phyloP scores from a whole-genome alignment of 1,140 invertebrate genomes.

The Stratiolaelaps scimitus region DNA sequence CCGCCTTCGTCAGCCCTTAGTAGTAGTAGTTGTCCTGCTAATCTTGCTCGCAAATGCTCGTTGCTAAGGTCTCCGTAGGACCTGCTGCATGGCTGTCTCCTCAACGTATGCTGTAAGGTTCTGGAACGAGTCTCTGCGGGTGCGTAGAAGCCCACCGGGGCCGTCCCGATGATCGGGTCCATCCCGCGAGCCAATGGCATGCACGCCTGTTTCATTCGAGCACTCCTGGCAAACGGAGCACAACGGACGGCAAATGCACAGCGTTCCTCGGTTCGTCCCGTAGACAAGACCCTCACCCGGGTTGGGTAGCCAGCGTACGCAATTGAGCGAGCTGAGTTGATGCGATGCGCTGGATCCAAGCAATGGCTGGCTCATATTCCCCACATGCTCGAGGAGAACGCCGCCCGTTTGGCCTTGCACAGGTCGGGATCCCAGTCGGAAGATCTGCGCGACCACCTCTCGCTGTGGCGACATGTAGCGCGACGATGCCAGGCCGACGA shows the following conservation, averaged over 20 bases:
- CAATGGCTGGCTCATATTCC: slow-evolving; percentile 50
- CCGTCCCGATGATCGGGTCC: no score
- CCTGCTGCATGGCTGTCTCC: no score
- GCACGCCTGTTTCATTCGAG: not conserved
- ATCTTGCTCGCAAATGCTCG: no score
- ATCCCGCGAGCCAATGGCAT: no score
- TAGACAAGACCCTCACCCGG: slow-evolving; percentile 69
- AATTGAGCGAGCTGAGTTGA: slow-evolving; percentile 54
- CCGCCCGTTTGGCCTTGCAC: slow-evolving; percentile 19
- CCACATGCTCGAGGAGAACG: slow-evolving; percentile 45
- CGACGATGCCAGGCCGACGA: slow-evolving; percentile 60
- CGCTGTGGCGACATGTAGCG: slow-evolving; percentile 44
- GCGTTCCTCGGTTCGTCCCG: slow-evolving; percentile 66
- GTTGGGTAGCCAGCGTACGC: slow-evolving; percentile 64
- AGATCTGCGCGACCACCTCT: slow-evolving; percentile 54
- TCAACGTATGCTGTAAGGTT: no score
- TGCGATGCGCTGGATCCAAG: slow-evolving; percentile 21
- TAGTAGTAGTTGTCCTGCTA: no score
- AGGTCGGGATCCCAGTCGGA: slow-evolving; percentile 39
- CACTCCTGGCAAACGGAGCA: slow-evolving; percentile 31
- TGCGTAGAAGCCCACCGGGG: no score
- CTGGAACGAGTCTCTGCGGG: no score
- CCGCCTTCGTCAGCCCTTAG: no score
- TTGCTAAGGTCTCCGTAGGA: no score
- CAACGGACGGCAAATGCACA: slow-evolving; percentile 49